phyloP scores from a whole-genome alignment of 2,888 invertebrate genomes.

The Rhyacophila evoluta region DNA sequence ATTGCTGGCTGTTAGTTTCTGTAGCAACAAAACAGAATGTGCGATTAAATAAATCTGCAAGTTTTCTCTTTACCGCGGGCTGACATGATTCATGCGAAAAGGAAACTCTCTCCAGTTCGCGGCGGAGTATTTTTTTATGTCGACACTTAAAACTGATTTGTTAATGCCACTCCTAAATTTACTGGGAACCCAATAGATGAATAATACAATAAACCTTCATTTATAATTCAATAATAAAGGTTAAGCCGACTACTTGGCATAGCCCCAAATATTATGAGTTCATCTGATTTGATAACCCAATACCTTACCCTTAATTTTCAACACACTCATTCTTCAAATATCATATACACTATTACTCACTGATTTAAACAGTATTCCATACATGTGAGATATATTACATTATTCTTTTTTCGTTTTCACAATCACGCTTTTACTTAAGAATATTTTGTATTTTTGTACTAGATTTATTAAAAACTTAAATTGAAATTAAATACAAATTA shows the following conservation, averaged over 20 bases:
- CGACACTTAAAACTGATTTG: conserved; percentile 25
- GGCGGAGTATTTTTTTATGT: conserved; percentile 5
- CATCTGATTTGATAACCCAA: too few species aligned
- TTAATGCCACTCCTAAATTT: conserved; percentile 3
- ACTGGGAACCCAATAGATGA: background rate
- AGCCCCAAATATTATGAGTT: background rate
- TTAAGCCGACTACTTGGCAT: background rate
- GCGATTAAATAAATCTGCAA: conserved; percentile 45
- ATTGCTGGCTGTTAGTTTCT: conserved; percentile 14
- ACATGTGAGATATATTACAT: too few species aligned
- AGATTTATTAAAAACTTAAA: too few species aligned
- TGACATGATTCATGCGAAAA: conserved; percentile 48
- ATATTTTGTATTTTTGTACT: too few species aligned
- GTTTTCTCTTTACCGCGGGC: conserved; percentile 37
- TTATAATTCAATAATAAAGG: background rate
- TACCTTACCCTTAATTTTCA: too few species aligned
- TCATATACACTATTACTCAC: too few species aligned
- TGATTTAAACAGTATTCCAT: too few species aligned
- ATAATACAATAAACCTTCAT: background rate
- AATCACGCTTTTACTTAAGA: too few species aligned
- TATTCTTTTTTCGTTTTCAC: too few species aligned
- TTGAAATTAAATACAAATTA: too few species aligned
- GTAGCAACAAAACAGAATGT: conserved; percentile 35
- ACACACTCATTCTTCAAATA: too few species aligned
- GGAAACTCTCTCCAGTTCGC: conserved; percentile 40